Evolutionary conservation across 2,888 invertebrate species (phyloP), one percentile per base, ranked within the genome.

Genomic region (Bombylius major): DNA sequence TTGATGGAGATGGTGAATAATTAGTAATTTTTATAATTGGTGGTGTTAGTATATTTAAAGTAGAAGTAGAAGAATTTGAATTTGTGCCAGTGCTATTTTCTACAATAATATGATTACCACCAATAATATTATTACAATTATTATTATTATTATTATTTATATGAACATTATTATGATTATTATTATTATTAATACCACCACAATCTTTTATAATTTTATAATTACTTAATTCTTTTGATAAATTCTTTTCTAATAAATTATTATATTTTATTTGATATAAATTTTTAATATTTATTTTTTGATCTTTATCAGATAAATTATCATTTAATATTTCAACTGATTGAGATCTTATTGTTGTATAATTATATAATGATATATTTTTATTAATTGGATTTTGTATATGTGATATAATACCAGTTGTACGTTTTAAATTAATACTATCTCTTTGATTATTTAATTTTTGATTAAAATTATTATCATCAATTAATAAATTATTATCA

Each of bases 371-470:
- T 5, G 39, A 42, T 31, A 59, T 60, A 45, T 56, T 61, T 65
- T 56, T 76, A 70, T 79, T 75, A 58, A 87, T 84, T 0, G 84
- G 84, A 70, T 87, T 87, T 50, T 86, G 82, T 61, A 86, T 85
- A 66, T 86, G 80, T 56, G 85, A 81, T 23, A 23, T 23, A 59
- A 86, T 84, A 66, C 85, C 86, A 67, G 78, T 80, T 23, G 23
- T 23, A 39, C 78, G 79, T 56, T 78, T 75, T 47, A 80, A 78
- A 14, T 76, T 77, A 60, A 83, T 80, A n/a, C n/a, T n/a, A 47
- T 83, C 83, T 52, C 87, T 75, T 70, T 87, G 87, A 70, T 89
- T 89, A 65, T 88, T 89, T 42, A 88, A 66, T 66, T 80, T 79
- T 4, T 60, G 57, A 12, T 56, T 51, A 7, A 54, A 9, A 31